Conservation (phyloP, 1,140 invertebrate species). For the Plodia interpunctella region DNA sequence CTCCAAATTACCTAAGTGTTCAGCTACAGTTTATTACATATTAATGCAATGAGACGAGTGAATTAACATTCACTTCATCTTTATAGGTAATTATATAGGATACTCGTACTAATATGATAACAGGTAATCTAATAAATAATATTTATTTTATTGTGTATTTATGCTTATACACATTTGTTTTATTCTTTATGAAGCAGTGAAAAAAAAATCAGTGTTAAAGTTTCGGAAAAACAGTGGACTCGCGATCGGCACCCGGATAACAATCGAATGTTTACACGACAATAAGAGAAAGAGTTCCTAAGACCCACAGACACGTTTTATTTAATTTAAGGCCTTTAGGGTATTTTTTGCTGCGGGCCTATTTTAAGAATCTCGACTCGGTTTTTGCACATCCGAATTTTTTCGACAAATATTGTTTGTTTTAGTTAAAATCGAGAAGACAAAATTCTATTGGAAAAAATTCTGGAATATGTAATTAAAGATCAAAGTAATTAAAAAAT, state of each 20-base stretch:
- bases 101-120: too few relatives aligned
- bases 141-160: too few relatives aligned
- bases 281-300: slow-evolving; percentile 36
- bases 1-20: neutral
- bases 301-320: slow-evolving; percentile 7
- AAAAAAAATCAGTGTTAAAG: slow-evolving; percentile 2
- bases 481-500: too few relatives aligned
- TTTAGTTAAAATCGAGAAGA: neutral
- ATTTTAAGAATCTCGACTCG: neutral
- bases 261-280: slow-evolving; percentile 62
- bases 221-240: neutral
- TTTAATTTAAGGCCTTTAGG: slow-evolving; percentile 7
- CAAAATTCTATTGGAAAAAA: neutral
- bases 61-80: too few relatives aligned
- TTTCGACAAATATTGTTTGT: neutral
- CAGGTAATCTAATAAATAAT: too few relatives aligned
- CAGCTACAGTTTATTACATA: too few relatives aligned
- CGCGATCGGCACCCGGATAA: slow-evolving; percentile 28
- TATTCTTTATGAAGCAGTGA: neutral
- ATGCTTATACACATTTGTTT: too few relatives aligned
- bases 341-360: neutral
- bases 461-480: too few relatives aligned
- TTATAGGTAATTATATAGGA: too few relatives aligned
- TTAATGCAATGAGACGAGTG: neutral
- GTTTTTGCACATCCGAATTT: neutral